Conservation (phyloP, 2,888 invertebrate genomes). For the Dryobotodes eremita region DNA sequence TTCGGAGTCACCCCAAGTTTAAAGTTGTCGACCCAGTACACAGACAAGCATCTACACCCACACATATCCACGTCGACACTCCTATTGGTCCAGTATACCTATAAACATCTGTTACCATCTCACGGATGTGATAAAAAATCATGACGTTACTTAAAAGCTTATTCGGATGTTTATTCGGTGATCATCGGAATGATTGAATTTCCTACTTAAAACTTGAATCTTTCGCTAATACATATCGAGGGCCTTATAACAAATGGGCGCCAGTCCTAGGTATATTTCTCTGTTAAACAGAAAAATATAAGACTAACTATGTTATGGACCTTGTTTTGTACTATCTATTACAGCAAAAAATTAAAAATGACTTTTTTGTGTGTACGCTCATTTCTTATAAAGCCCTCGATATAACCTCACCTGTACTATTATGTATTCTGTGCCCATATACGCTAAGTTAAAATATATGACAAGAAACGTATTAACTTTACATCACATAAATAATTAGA, state of each 20-base stretch:
- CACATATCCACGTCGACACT: conserved; percentile 18
- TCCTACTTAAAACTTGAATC: neutral
- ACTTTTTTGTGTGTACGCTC: too few relatives aligned
- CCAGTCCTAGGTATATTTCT: too few relatives aligned
- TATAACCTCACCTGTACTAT: too few relatives aligned
- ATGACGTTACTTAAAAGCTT: conserved; percentile 23
- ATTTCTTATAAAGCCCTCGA: too few relatives aligned
- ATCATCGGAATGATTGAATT: neutral
- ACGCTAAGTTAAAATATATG: neutral
- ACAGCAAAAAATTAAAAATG: too few relatives aligned
- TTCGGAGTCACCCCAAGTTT: conserved; percentile 70
- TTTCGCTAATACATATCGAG: neutral
- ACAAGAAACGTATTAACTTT: neutral
- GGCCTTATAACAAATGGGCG: too few relatives aligned
- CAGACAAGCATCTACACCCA: conserved; percentile 31
- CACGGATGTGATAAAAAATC: conserved; percentile 58
- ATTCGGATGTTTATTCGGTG: conserved; percentile 21
- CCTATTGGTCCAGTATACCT: conserved; percentile 47
- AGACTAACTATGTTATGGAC: too few relatives aligned
- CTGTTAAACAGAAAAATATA: too few relatives aligned
- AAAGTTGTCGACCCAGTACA: conserved; percentile 49
- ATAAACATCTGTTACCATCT: conserved; percentile 51
- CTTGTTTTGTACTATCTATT: too few relatives aligned
- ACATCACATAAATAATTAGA: conserved; percentile 14
- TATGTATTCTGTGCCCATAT: too few relatives aligned